These are phyloP conservation scores for Anastrepha ludens DNA, from an alignment of 1,140 invertebrate species.

Conservation along the genomic window DNA sequence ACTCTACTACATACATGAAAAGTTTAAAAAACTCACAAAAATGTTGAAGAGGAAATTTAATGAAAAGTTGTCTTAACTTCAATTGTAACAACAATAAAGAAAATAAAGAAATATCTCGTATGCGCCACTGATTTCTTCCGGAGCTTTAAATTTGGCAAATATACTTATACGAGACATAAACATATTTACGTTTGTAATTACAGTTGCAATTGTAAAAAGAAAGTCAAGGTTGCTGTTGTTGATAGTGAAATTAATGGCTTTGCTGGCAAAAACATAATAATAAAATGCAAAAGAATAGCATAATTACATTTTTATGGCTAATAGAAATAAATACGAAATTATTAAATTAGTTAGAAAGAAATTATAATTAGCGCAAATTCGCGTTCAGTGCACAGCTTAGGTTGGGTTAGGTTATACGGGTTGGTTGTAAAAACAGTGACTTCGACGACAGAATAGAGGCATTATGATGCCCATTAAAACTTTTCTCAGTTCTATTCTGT, in stretches of 20 bases:
- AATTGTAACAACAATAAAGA: neutral
- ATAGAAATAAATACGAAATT: too few species aligned
- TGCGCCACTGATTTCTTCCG: constrained; percentile 17
- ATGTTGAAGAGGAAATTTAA: neutral
- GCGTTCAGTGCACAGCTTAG: too few species aligned
- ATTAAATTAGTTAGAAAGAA: too few species aligned
- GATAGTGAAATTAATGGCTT: neutral
- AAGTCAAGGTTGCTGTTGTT: constrained; percentile 29
- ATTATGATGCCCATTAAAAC: too few species aligned
- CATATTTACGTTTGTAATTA: neutral
- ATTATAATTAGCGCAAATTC: too few species aligned
- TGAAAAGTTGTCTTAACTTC: constrained; percentile 3
- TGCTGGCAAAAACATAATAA: neutral
- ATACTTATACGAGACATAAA: neutral
- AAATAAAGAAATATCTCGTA: constrained; percentile 10
- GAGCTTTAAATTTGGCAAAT: neutral
- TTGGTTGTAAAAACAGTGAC: too few species aligned
- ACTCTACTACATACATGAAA: neutral
- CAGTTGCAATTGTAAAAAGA: neutral
- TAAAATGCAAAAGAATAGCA: too few species aligned
- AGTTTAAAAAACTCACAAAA: neutral
- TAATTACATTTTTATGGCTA: too few species aligned
- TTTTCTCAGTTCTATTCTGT: too few species aligned
- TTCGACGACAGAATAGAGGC: too few species aligned
- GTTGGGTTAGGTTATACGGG: too few species aligned